Base-by-base conservation (phyloP, 2,113 vertebrate genomes). In the Cyanistes caeruleus region DNA sequence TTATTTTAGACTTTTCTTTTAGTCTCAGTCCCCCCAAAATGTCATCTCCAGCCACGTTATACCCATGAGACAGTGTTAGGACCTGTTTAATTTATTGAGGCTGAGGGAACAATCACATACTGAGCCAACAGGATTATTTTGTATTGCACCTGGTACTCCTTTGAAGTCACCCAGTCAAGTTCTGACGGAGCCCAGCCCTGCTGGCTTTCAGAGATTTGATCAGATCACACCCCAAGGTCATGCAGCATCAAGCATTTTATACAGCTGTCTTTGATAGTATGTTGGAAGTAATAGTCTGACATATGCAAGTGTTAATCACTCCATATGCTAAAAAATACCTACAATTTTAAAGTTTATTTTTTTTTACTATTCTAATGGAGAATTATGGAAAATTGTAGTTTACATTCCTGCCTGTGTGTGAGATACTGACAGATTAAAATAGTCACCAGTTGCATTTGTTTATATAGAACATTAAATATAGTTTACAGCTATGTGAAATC, bases 151-250 rank as follows among this genome's bases (percentile, higher is more conserved):
- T 97, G 97, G 96, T 80, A 82, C 89, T 92, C 82, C 86, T 97
- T 94, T 97, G 96, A 97, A 96, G 93, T 93, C 62, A 75, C 48
- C 49, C 65, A 72, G 72, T 94, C 96, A 97, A 96, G 97, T 97
- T 94, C 93, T 95, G 87, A 94, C 93, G 0, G 68, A 93, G 93
- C 76, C 72, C 58, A 68, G 11, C 44, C 44, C n/a, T 64, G 8
- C 68, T 84, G 76, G 14, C 78, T 88, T 91, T 91, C 84, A 92
- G 70, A 65, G 51, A 79, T 78, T 58, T 24, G 70, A 95, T 96
- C 90, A 84, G 80, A 79, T 91, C 67, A 58, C 9, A 69, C 91
- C 95, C 93, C 79, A 84, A 33, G 82, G 92, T 89, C 68, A 46
- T 60, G n/a, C 62, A 82, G 64, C 84, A 88, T 70, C 48, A 64